Base-by-base conservation (phyloP, 92 coral and sea anemone genomes). In the Pocillopora grandis region DNA sequence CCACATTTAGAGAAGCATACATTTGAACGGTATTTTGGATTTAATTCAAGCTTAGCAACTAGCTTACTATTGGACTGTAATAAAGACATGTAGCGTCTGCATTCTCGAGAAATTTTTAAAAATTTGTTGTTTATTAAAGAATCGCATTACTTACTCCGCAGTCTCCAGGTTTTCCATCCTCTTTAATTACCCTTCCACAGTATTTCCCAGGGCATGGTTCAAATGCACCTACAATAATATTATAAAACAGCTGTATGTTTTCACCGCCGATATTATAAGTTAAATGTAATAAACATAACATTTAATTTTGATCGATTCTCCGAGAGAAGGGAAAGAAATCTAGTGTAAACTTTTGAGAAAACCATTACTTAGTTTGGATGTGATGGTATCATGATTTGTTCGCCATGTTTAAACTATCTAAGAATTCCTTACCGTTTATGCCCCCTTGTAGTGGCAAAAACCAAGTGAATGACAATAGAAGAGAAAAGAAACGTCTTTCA, bases 161-260 rank as follows among this genome's bases (percentile, higher is more conserved):
- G 11, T 88, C 82, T 67, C 86, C 87, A 70, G 76, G 57, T 52
- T 83, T 27, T 63, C 92, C 90, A 77, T 71, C 86, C 6, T 84
- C 80, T 27, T 89, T 72, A 63, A 88, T 77, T 31, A 76, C 67
- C 66, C 93, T 90, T 37, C 99, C 99, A 92, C 99, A 96, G 80
- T 96, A 96, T 35, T 83, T 90, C 19, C 99, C 99, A 65, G 92
- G 90, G 76, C 99, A 96, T 48, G 76, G 5, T 23, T 77, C 66
- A 12, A 81, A 21, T 67, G 75, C 84, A 49, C 66, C 89, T 88
- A 55, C 42, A 80, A 61, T 10, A 48, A 18, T 3, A 14, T 23
- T 19, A 69, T 35, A 3, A 12, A 16, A 59, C 3, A 59, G 8
- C 3, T 16, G 18, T 59, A 59, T 16, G 52, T 42, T 42, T 42